These are phyloP conservation scores for Neopipo cinnamomea DNA, from an alignment of 2,113 vertebrate genomes.

Conservation along the genomic window DNA sequence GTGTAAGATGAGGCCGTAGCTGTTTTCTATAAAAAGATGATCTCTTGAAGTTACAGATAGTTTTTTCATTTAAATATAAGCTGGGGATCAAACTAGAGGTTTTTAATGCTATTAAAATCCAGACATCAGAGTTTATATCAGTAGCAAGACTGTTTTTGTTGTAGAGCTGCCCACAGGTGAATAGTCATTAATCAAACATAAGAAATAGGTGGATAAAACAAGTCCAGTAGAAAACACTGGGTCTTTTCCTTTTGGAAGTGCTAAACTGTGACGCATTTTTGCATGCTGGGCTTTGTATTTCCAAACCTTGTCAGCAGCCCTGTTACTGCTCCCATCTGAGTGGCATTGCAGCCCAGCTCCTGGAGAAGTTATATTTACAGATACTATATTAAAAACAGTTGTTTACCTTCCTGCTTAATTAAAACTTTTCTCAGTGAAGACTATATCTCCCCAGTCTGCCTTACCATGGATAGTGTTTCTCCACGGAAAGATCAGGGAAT, in stretches of 20 bases:
- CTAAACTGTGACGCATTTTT: not conserved
- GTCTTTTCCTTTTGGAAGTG: not conserved
- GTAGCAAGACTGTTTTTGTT: not conserved
- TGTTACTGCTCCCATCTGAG: not conserved
- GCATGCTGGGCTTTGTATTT: not conserved
- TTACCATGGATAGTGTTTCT: not conserved
- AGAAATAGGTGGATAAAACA: not conserved
- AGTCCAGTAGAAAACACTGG: not conserved
- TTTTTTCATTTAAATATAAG: not conserved
- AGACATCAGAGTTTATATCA: not conserved
- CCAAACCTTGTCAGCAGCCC: not conserved
- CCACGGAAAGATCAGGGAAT: constrained; percentile 11
- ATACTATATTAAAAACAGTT: not conserved
- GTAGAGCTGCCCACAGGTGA: not conserved
- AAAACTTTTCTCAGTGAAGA: constrained; percentile 11
- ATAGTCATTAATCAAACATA: not conserved
- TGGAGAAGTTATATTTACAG: not conserved
- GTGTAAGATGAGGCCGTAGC: not conserved
- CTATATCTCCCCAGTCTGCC: not conserved
- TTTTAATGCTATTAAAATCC: not conserved
- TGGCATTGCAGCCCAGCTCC: not conserved
- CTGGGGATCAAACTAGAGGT: not conserved
- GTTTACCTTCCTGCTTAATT: constrained; percentile 45
- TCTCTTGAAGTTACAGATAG: not conserved
- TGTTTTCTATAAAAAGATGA: not conserved